phyloP scores from a whole-genome alignment of 2,888 invertebrate genomes.

The Campoplex nolae region DNA sequence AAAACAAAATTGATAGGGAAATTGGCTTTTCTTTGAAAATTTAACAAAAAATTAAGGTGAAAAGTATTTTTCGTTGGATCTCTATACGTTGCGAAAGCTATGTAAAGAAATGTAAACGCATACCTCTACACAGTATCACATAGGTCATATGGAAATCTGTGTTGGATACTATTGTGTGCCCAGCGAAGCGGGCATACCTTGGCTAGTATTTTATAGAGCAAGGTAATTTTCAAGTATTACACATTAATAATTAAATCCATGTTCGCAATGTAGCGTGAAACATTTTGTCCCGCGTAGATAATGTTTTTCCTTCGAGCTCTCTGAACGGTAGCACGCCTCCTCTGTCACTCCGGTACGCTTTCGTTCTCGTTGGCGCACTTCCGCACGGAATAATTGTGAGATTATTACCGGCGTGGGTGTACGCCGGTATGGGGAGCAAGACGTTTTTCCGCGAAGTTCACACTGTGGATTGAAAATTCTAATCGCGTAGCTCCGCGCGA shows the following conservation, averaged over 20 bases:
- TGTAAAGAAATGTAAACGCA: too few relatives aligned
- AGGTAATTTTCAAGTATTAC: slow-evolving; percentile 22
- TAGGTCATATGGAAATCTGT: too few relatives aligned
- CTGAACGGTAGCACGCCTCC: not conserved
- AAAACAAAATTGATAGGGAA: too few relatives aligned
- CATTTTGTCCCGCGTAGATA: slow-evolving; percentile 26
- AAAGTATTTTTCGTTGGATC: too few relatives aligned
- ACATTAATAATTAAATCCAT: slow-evolving; percentile 33
- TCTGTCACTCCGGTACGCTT: not conserved
- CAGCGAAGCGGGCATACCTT: too few relatives aligned
- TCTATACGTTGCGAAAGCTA: too few relatives aligned
- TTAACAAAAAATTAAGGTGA: too few relatives aligned
- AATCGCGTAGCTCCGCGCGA: slow-evolving; percentile 68
- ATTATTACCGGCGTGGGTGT: slow-evolving; percentile 72
- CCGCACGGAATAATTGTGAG: slow-evolving; percentile 72
- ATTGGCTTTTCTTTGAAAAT: too few relatives aligned
- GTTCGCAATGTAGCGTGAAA: slow-evolving; percentile 40
- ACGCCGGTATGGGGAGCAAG: slow-evolving; percentile 45
- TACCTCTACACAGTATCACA: too few relatives aligned
- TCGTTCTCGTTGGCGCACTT: slow-evolving; percentile 48
- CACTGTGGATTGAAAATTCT: slow-evolving; percentile 72
- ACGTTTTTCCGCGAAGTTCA: slow-evolving; percentile 54
- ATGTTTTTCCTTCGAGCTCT: slow-evolving; percentile 25
- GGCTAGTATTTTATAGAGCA: slow-evolving; percentile 2
- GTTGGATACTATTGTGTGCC: too few relatives aligned